A percentile compares a stretch with the other conserved stretches of the same genome.
Evolutionary conservation across 2,888 invertebrate species (phyloP).

Genomic region (Pelosia muscerda): DNA sequence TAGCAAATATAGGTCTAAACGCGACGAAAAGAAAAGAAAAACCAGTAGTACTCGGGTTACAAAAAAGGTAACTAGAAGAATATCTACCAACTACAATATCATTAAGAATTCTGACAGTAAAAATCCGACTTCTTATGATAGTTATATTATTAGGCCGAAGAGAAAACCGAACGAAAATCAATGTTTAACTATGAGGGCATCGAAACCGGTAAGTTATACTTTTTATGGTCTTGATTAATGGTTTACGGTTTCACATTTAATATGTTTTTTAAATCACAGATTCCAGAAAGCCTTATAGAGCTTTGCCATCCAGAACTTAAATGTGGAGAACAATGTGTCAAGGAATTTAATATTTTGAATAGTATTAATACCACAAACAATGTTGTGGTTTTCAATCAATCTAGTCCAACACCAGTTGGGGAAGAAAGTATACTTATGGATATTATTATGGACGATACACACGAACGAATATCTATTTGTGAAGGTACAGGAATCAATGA

Average conservation of each 20-base stretch:
- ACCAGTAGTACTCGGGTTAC: constrained; percentile 53
- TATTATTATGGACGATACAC: constrained; percentile 65
- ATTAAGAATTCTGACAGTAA: constrained; percentile 51
- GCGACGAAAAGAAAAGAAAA: constrained; percentile 44
- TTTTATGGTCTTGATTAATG: background rate
- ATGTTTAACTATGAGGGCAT: constrained; percentile 46
- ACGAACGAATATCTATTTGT: constrained; percentile 68
- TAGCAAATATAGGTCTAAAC: constrained; percentile 38
- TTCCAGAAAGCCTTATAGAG: constrained; percentile 69
- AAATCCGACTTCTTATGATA: constrained; percentile 47
- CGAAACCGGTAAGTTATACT: constrained; percentile 66
- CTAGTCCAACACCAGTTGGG: constrained; percentile 55
- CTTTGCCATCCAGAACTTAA: constrained; percentile 61
- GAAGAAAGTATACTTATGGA: constrained; percentile 67
- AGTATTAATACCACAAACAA: constrained; percentile 8
- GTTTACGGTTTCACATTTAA: background rate
- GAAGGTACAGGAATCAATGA: constrained; percentile 69
- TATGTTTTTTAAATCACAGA: constrained; percentile 56
- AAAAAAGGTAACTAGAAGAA: constrained; percentile 55
- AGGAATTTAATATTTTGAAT: constrained; percentile 9
- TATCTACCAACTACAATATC: constrained; percentile 48
- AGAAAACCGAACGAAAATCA: constrained; percentile 47
- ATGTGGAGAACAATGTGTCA: constrained; percentile 28
- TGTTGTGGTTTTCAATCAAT: constrained; percentile 19
- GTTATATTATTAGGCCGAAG: constrained; percentile 41